Percentiles rank a stretch among this genome's conserved stretches.
These are phyloP conservation scores for Synergus gifuensis DNA, from an alignment of 2,888 invertebrate species.

Conservation along the genomic window DNA sequence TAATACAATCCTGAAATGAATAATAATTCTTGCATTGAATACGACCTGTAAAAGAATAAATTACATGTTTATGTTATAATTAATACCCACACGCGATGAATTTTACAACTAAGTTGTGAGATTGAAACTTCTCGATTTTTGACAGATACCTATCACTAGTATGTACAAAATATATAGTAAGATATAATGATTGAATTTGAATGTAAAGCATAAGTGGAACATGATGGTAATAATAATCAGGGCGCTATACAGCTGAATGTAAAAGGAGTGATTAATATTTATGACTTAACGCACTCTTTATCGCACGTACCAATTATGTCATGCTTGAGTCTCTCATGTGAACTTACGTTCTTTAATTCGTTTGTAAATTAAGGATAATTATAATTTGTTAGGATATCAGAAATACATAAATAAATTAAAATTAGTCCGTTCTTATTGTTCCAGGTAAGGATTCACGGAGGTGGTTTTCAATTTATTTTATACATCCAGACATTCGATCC, in stretches of 20 bases:
- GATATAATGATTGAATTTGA: conserved; percentile 49
- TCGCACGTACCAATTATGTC: conserved; percentile 51
- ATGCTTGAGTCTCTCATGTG: conserved; percentile 41
- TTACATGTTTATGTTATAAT: conserved; percentile 5
- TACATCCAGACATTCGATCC: not conserved
- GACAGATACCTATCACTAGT: too few relatives aligned
- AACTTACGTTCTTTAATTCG: conserved; percentile 44
- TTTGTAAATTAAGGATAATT: conserved; percentile 30
- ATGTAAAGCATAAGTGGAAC: conserved; percentile 39
- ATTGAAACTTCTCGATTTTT: not conserved
- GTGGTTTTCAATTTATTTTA: conserved; percentile 6
- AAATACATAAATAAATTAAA: conserved; percentile 45
- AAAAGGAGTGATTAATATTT: conserved; percentile 63
- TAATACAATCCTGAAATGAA: conserved; percentile 16
- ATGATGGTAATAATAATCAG: conserved; percentile 52
- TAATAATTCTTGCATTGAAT: conserved; percentile 24
- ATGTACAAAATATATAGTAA: not conserved
- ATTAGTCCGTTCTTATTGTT: conserved; percentile 59
- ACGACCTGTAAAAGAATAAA: conserved; percentile 8
- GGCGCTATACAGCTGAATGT: conserved; percentile 50
- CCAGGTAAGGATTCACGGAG: conserved; percentile 67
- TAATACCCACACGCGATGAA: not conserved
- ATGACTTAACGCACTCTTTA: conserved; percentile 60
- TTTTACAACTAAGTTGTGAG: conserved; percentile 21
- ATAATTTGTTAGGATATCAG: conserved; percentile 21